Evolutionary conservation across 2,797 vertebrate species (phyloP), one percentile per base, ranked within the genome.

Genomic region (Manis javanica): DNA sequence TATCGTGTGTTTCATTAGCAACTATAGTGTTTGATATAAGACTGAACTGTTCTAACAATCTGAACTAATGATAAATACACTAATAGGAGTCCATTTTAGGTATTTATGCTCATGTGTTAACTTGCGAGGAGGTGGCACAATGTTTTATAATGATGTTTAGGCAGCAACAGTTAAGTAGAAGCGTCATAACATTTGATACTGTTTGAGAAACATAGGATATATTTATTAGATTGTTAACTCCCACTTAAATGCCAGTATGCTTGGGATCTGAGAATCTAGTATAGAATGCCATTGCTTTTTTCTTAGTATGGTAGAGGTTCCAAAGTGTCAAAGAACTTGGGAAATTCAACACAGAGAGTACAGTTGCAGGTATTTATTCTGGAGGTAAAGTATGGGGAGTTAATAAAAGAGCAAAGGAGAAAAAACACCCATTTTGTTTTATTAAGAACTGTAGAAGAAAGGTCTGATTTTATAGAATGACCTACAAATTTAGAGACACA

Each of bases 1-100:
- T 85, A 82, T 57, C 79, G 51, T 86, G 29, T 87, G 81, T 64
- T 95, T 95, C 82, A 63, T 92, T 94, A 90, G 51, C 59, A 94
- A 63, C 55, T 82, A 2, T 53, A 75, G 57, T 85, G 23, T 93
- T 94, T 92, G 77, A 92, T 97, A 89, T 85, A 87, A 75, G 53
- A 78, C 34, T 85, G 39, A 95, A 74, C 14, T 75, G 21, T 93
- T 68, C 18, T 82, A 64, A 85, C 34, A 85, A 39, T 84, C 39
- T 96, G 61, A 90, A 74, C 74, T 90, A 78, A 46, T 9, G 72
- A 42, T 84, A 72, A 94, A 82, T 90, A 8, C 12, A 78, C 66
- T 93, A 93, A 85, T 15, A 68, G 16, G 51, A 92, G 59, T 79
- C 8, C 24, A 61, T 90, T 90, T 91, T 75, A 71, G 23, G 18